phyloP scores from a whole-genome alignment of 1,140 invertebrate genomes.

The Papilio machaon region DNA sequence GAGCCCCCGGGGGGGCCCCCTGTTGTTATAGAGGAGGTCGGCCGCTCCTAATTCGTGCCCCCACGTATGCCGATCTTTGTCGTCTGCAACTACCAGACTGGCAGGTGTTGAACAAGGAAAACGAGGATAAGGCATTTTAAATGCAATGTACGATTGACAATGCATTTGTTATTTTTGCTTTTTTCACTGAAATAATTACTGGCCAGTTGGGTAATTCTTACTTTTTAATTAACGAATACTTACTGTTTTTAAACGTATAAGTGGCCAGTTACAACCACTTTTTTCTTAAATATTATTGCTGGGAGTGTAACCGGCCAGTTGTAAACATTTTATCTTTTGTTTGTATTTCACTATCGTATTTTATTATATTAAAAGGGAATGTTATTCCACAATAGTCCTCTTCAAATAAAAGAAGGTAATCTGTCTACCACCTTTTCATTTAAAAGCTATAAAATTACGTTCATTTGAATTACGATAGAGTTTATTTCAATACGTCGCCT shows the following conservation, averaged over 20 bases:
- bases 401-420: not conserved
- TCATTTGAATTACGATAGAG: constrained; percentile 13
- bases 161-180: not conserved
- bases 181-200: not conserved
- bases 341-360: not conserved
- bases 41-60: constrained; percentile 71
- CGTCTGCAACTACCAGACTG: constrained; percentile 51
- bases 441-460: not conserved
- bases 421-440: not conserved
- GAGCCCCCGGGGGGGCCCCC: constrained; percentile 58
- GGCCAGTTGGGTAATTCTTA: not conserved
- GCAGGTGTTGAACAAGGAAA: constrained; percentile 55
- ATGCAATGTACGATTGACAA: constrained; percentile 10
- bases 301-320: not conserved
- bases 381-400: too few species aligned
- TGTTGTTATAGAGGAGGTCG: constrained; percentile 70
- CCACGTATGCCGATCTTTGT: constrained; percentile 77
- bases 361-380: too few species aligned
- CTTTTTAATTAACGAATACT: not conserved
- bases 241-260: not conserved
- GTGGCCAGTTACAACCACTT: not conserved
- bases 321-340: not conserved
- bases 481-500: constrained; percentile 13
- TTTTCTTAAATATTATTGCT: not conserved
- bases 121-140: constrained; percentile 50